These are phyloP conservation scores for Pogonocichla stellata DNA, from an alignment of 2,113 vertebrate genomes.

Conservation along the genomic window DNA sequence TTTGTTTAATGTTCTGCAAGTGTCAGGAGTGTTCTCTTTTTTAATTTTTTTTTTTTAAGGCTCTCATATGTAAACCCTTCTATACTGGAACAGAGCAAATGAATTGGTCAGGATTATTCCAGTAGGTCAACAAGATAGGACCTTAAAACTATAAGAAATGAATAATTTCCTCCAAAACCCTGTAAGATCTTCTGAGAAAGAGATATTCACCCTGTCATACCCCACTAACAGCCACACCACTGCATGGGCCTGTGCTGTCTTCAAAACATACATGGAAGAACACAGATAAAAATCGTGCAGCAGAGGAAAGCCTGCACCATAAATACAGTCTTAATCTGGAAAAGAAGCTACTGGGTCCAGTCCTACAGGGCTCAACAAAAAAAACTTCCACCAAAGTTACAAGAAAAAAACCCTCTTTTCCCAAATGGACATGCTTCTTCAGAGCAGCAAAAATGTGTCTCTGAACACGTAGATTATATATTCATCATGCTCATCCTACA, in stretches of 20 bases:
- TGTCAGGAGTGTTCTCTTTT: background rate
- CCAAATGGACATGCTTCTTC: background rate
- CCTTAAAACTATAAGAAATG: background rate
- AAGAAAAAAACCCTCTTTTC: background rate
- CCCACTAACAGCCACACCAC: background rate
- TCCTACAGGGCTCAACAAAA: background rate
- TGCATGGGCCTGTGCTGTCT: background rate
- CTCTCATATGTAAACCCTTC: background rate
- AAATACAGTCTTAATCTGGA: background rate
- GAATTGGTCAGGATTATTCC: background rate
- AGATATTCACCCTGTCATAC: background rate
- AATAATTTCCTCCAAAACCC: background rate
- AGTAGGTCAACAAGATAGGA: background rate
- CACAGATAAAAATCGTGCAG: fast-evolving
- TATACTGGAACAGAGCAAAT: background rate
- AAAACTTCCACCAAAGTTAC: background rate
- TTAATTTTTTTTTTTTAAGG: background rate
- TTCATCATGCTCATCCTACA: background rate
- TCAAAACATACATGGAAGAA: background rate
- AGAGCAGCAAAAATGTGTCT: background rate
- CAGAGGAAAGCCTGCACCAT: background rate
- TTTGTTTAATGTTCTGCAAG: background rate
- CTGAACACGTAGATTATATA: background rate
- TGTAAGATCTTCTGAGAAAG: background rate
- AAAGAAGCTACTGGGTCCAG: background rate